Base-by-base conservation (phyloP, 2,888 invertebrate genomes). In the Chaitophorus viminalis region DNA sequence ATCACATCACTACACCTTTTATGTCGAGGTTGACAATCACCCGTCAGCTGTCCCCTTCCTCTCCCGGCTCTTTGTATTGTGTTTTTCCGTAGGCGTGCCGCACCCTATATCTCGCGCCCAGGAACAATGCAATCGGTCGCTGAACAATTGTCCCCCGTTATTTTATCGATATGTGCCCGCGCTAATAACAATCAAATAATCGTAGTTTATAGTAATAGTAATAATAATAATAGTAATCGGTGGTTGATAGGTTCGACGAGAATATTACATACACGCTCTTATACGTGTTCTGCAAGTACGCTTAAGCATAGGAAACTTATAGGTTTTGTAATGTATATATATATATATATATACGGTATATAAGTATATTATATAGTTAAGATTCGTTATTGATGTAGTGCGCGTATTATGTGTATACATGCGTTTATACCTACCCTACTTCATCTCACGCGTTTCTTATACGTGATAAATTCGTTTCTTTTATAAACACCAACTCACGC, bases 381-480 rank as follows among this genome's bases (percentile, higher is more conserved):
- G 75, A 84, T 46, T 31, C 39, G 83, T 76, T 65, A 65, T 84
- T 39, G 75, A 76, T 84, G n/a, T n/a, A 75, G 68, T 25, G 21
- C 25, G 54, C 18, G 2, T 54, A 52, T 18, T 17, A 11, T 21
- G 4, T 21, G 8, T 25, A 25, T 36, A 11, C 9, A 33, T n/a
- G n/a, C n/a, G n/a, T n/a, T n/a, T n/a, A n/a, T n/a, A 3, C 9
- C 25, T 9, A 18, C 5, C 39, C 82, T 33, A 14, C 29, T 46
- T 29, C 17, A 0, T n/a, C 21, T 18, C n/a, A 18, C 36, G 17
- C 46, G 46, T 68, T 68, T 76, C 68, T 68, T n/a, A 33, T 81
- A 81, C 87, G 81, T 87, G 81, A 87, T 87, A 87, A 87, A 87
- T 87, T 74, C 79, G 81, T 79, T n/a, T 65, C 33, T 87, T 46